phyloP scores from a whole-genome alignment of 1,140 invertebrate species.

The Rhizoglyphus robini region DNA sequence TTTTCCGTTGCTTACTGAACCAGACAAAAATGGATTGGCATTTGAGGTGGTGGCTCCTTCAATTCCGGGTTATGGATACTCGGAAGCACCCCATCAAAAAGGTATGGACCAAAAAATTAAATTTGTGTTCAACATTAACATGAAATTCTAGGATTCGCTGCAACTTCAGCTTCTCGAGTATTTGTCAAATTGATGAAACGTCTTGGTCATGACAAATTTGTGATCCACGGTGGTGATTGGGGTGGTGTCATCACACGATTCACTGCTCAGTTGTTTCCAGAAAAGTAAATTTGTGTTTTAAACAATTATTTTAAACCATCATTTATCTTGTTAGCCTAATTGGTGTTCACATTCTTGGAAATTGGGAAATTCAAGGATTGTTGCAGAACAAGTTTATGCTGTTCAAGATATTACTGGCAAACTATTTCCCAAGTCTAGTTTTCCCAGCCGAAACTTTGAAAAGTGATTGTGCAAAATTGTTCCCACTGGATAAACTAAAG shows the following conservation, averaged over 20 bases:
- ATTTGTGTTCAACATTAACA: no score
- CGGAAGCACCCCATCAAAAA: constrained; percentile 45
- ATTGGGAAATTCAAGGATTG: background rate
- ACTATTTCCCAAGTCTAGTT: constrained; percentile 42
- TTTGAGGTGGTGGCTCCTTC: no score
- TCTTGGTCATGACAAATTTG: no score
- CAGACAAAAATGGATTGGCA: no score
- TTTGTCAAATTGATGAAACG: constrained; percentile 22
- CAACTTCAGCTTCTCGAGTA: constrained; percentile 8
- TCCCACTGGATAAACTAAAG: constrained; percentile 27
- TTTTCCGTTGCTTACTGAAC: no score
- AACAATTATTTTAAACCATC: constrained; percentile 21
- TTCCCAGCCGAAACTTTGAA: constrained; percentile 34
- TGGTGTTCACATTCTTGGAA: background rate
- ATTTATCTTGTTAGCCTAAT: background rate
- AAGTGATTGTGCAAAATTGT: constrained; percentile 39
- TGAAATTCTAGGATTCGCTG: constrained; percentile 28
- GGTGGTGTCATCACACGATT: constrained; percentile 14
- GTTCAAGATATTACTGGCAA: constrained; percentile 42
- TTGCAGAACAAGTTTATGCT: constrained; percentile 27
- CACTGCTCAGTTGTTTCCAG: constrained; percentile 21
- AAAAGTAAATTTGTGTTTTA: constrained; percentile 16
- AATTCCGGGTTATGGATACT: no score
- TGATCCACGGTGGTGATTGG: constrained; percentile 23
- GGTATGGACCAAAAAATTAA: no score